Conservation (phyloP, 1,140 invertebrate species). For the Drosophila nasuta region DNA sequence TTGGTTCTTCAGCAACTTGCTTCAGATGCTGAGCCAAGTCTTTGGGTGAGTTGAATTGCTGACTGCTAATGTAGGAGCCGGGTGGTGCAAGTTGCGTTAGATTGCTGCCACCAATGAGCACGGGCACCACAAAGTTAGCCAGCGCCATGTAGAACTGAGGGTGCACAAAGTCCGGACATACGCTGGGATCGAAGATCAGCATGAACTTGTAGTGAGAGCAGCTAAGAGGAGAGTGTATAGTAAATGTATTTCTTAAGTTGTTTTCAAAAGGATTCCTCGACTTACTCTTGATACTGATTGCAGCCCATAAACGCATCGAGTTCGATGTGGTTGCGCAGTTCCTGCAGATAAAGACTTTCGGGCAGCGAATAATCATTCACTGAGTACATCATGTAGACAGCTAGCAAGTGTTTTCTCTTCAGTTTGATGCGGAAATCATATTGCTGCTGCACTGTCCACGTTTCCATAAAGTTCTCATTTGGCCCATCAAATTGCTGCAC, state of each 20-base stretch:
- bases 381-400: conserved; percentile 48
- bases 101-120: conserved; percentile 53
- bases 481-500: conserved; percentile 14
- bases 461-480: not conserved
- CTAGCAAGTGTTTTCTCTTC: conserved; percentile 10
- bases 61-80: conserved; percentile 39
- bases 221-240: conserved; percentile 4
- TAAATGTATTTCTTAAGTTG: no score
- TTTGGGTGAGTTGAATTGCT: conserved; percentile 37
- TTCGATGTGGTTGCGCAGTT: conserved; percentile 40
- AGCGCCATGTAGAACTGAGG: conserved; percentile 51
- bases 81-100: conserved; percentile 42
- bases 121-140: conserved; percentile 48
- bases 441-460: not conserved
- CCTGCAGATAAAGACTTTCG: conserved; percentile 47
- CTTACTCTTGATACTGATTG: conserved; percentile 21
- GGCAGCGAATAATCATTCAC: conserved; percentile 23
- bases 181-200: conserved; percentile 57
- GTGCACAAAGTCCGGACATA: conserved; percentile 57
- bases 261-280: not conserved
- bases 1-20: not conserved
- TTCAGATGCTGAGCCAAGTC: conserved; percentile 31
- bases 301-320: conserved; percentile 38
- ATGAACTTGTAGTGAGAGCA: conserved; percentile 59
- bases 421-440: not conserved